A percentile compares a stretch with the other conserved stretches of the same genome.
Conservation (phyloP, 2,113 vertebrate species). For the Alexandromys fortis region DNA sequence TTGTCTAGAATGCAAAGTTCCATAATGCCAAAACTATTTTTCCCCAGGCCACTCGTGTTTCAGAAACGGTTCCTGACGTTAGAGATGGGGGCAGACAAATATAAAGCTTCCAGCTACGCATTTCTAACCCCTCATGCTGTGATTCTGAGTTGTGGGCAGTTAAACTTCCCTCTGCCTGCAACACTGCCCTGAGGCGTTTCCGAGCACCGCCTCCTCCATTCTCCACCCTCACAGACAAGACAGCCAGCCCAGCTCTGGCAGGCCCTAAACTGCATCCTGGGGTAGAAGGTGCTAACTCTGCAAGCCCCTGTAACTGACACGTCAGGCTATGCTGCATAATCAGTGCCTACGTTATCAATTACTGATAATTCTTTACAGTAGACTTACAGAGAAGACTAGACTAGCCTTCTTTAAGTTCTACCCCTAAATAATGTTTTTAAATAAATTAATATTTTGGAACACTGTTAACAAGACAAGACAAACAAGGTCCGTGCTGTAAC, state of each 20-base stretch:
- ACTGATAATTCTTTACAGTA: conserved; percentile 29
- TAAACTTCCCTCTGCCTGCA: conserved; percentile 8
- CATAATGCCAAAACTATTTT: not conserved
- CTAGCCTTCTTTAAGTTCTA: conserved; percentile 21
- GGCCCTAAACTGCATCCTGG: not conserved
- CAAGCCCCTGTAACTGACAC: not conserved
- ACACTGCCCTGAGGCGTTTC: conserved; percentile 17
- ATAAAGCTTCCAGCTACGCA: not conserved
- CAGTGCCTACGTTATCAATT: not conserved
- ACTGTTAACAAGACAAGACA: conserved; percentile 11
- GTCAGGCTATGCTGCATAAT: not conserved
- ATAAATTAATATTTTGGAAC: conserved; percentile 15
- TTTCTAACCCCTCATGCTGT: conserved; percentile 35
- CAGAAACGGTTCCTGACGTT: conserved; percentile 6
- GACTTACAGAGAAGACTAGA: conserved; percentile 3
- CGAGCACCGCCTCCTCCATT: conserved; percentile 6
- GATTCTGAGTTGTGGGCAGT: not conserved
- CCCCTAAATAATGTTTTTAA: conserved; percentile 25
- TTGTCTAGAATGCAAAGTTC: not conserved
- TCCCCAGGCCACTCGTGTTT: not conserved
- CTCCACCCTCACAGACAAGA: not conserved
- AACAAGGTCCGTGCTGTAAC: not conserved
- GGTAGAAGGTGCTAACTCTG: not conserved
- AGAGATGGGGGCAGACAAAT: not conserved
- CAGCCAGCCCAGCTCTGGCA: not conserved